These are phyloP conservation scores for Pseudomyrmex gracilis DNA, from an alignment of 1,140 invertebrate genomes.

Conservation along the genomic window DNA sequence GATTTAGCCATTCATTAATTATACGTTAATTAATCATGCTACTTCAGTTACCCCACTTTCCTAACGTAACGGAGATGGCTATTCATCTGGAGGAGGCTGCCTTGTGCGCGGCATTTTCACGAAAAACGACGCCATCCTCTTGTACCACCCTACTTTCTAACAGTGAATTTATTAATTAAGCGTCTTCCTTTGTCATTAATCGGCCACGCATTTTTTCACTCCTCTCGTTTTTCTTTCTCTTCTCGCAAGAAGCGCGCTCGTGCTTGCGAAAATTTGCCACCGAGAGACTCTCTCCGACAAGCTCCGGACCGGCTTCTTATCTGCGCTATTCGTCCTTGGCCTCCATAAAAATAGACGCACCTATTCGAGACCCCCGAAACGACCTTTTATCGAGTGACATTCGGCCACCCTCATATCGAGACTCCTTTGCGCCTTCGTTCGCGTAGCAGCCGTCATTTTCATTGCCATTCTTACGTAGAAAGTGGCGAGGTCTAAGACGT, in stretches of 20 bases:
- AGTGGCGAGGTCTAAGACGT: conserved; percentile 52
- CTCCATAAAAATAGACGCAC: conserved; percentile 63
- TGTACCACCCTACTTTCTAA: conserved; percentile 44
- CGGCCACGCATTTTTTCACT: conserved; percentile 19
- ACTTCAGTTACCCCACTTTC: conserved; percentile 72
- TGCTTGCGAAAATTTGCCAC: neutral
- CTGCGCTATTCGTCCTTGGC: conserved; percentile 67
- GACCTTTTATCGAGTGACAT: conserved; percentile 70
- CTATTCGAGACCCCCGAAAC: conserved; percentile 58
- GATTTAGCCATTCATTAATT: conserved; percentile 76
- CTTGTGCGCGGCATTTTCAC: conserved; percentile 65
- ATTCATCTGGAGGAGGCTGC: conserved; percentile 71
- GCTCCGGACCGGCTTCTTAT: conserved; percentile 48
- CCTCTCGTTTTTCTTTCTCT: neutral
- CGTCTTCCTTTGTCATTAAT: conserved; percentile 38
- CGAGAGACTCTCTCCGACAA: neutral
- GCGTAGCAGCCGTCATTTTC: conserved; percentile 55
- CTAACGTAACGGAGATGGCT: conserved; percentile 72
- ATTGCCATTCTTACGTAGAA: conserved; percentile 63
- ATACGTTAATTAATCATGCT: conserved; percentile 77
- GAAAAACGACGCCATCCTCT: conserved; percentile 65
- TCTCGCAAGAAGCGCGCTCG: neutral
- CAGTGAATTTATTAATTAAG: conserved; percentile 72
- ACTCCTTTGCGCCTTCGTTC: conserved; percentile 41
- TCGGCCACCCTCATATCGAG: conserved; percentile 55